Base-by-base conservation (phyloP, 2,113 vertebrate species). In the Pheucticus melanocephalus region DNA sequence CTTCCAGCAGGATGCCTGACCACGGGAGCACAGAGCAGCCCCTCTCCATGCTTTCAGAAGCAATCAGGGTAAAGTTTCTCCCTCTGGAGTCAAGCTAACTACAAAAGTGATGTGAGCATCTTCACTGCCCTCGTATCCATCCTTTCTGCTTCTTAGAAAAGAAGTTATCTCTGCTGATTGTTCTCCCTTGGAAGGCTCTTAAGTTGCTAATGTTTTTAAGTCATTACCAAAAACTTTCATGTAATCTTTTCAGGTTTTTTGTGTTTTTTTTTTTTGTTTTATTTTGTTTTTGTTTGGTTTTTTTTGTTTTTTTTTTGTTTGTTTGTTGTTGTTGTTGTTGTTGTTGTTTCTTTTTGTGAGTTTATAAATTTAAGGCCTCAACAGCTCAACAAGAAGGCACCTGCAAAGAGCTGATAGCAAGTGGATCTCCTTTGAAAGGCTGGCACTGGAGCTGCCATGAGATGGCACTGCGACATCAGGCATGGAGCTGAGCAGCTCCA, bases 381-480 rank as follows among this genome's bases (percentile, higher is more conserved):
- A 12, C 22, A 80, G 44, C 48, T 57, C 65, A 17, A 8, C 16
- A 15, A 53, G 84, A 28, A 88, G 68, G 45, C 71, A 79, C 72
- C 75, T 76, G 79, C 47, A 5, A 35, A 72, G 64, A 13, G 44
- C 4, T 11, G 86, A 3, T 20, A 68, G 60, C 12, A 39, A 35
- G 23, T 0, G 69, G 23, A 17, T 25, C 9, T 20, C 15, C 40
- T 28, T n/a, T 5, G 77, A 27, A 31, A 42, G 53, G 86, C 73
- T 85, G 80, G 91, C 88, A 28, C 21, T 11, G 15, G 91, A 83
- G 65, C 95, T 65, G 86, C 98, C 98, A 85, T 97, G 12, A 98
- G 98, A 94, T 98, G 98, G 98, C 98, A 97, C 94, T 98, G 92
- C 95, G 94, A 73, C 97, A 97, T 81, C 88, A 92, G 79, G 93